Conservation (phyloP, 2,113 vertebrate species). For the Limnothrissa miodon region DNA sequence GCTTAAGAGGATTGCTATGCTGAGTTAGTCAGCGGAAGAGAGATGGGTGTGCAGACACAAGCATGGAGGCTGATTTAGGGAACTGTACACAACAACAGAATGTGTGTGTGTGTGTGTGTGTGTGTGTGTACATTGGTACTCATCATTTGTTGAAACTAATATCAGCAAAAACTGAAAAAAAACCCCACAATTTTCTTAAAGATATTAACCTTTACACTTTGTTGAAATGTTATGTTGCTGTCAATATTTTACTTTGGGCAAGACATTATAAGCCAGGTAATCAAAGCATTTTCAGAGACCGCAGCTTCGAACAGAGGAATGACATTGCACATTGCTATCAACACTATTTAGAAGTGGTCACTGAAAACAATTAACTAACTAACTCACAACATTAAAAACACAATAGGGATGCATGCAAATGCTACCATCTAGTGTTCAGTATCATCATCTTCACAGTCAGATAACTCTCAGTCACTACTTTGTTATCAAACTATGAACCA, state of each 20-base stretch:
- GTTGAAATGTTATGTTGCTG: too few relatives aligned
- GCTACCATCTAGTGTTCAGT: not conserved
- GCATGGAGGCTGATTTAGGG: slow-evolving; percentile 2
- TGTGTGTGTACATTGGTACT: slow-evolving; percentile 17
- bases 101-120: not conserved
- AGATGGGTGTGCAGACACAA: not conserved
- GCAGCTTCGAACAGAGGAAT: too few relatives aligned
- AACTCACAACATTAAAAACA: not conserved
- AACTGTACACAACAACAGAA: not conserved
- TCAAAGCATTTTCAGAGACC: too few relatives aligned
- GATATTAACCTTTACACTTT: too few relatives aligned
- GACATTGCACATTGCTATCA: too few relatives aligned
- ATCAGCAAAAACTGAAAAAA: too few relatives aligned
- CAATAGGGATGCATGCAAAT: not conserved
- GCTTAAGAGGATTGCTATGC: slow-evolving; percentile 24
- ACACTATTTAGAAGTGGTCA: not conserved
- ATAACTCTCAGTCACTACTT: not conserved
- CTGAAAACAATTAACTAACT: not conserved
- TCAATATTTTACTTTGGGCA: too few relatives aligned
- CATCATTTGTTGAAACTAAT: too few relatives aligned
- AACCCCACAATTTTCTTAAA: too few relatives aligned
- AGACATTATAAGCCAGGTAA: too few relatives aligned
- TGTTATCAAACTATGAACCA: not conserved
- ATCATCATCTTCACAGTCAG: not conserved
- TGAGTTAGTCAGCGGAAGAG: not conserved